These are phyloP conservation scores for Asbolus verrucosus DNA, from an alignment of 1,140 invertebrate species.

Conservation along the genomic window DNA sequence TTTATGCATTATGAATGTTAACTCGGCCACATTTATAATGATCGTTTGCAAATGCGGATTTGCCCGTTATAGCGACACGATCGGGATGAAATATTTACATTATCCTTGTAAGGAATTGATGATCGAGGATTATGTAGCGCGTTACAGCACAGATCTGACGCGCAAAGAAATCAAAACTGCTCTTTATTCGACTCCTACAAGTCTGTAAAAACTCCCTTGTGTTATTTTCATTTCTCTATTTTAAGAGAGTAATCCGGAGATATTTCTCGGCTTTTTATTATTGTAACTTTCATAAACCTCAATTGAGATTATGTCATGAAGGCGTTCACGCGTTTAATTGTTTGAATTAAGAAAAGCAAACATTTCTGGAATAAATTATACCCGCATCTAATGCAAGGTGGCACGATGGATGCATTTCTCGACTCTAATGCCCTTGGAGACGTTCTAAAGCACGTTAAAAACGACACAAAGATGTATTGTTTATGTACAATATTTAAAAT, in stretches of 20 bases:
- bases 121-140: conserved; percentile 1
- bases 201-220: too few species aligned
- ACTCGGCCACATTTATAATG: conserved; percentile 6
- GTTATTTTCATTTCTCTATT: too few species aligned
- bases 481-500: conserved; percentile 18
- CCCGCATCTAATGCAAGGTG: conserved; percentile 6
- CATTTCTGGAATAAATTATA: conserved; percentile 9
- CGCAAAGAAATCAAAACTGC: too few species aligned
- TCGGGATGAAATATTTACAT: conserved; percentile 38
- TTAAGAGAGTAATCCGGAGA: not conserved
- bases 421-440: not conserved
- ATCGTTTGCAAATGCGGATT: conserved; percentile 31
- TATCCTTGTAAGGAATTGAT: conserved; percentile 26
- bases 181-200: not conserved
- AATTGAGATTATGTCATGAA: conserved; percentile 28
- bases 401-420: not conserved
- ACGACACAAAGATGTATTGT: conserved; percentile 13
- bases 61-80: conserved; percentile 38
- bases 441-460: too few species aligned
- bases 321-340: conserved; percentile 22
- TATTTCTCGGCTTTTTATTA: not conserved
- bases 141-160: not conserved
- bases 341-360: not conserved
- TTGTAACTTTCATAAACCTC: too few species aligned
- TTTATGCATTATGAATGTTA: conserved; percentile 19